Percentiles rank a stretch among this genome's conserved stretches.
Conservation (phyloP, 2,113 vertebrate genomes). For the Grallaria varia region DNA sequence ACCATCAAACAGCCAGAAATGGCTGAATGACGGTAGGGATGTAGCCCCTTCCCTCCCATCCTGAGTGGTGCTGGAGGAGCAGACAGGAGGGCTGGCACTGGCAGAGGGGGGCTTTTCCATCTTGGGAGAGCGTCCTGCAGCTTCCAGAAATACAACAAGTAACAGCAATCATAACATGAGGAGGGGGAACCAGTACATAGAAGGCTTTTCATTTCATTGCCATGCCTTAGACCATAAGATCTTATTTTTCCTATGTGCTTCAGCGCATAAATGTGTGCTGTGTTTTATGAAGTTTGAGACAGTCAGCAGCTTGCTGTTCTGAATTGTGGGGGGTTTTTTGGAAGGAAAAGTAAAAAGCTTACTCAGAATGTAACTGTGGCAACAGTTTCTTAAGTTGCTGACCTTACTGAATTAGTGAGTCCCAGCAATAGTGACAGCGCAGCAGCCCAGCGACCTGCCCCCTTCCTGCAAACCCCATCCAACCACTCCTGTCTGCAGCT, state of each 20-base stretch:
- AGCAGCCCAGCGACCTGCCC: not conserved
- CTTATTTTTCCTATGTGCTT: not conserved
- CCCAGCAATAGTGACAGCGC: not conserved
- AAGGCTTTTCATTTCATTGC: not conserved
- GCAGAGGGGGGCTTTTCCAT: not conserved
- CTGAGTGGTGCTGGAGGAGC: not conserved
- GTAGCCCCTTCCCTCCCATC: not conserved
- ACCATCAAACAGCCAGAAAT: not conserved
- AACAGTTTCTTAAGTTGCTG: not conserved
- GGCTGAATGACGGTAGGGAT: not conserved
- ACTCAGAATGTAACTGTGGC: not conserved
- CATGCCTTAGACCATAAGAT: fast-evolving
- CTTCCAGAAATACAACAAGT: not conserved
- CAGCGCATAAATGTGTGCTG: not conserved
- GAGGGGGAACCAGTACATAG: fast-evolving
- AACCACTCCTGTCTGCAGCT: not conserved
- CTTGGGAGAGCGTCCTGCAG: not conserved
- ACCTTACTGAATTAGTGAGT: not conserved
- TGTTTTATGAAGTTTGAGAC: not conserved
- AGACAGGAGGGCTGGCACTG: not conserved
- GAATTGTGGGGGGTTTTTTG: too few species aligned
- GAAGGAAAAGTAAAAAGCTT: not conserved
- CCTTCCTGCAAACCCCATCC: not conserved
- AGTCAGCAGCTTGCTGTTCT: not conserved
- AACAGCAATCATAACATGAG: not conserved